Percentiles rank a stretch among this genome's conserved stretches.
Conservation (phyloP, 2,113 vertebrate species). For the Pelecanus crispus region DNA sequence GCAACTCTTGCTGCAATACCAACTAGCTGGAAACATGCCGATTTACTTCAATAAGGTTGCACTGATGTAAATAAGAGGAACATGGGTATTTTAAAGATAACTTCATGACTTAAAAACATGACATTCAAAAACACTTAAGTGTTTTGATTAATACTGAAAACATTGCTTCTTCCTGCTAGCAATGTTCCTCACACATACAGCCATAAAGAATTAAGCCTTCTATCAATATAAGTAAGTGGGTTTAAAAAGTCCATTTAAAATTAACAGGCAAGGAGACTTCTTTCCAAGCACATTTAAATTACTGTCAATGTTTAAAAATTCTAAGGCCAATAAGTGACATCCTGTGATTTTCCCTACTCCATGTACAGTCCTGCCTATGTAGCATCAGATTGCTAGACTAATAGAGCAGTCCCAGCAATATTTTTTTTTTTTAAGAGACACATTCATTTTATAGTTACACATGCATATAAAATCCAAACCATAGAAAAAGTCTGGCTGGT, state of each 20-base stretch:
- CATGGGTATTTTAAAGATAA: background rate
- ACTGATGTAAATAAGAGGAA: background rate
- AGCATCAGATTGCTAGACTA: background rate
- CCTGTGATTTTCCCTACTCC: background rate
- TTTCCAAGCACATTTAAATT: conserved; percentile 3
- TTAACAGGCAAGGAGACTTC: conserved; percentile 8
- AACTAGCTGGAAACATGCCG: background rate
- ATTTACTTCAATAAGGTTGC: background rate
- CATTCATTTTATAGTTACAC: background rate
- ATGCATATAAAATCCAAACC: background rate
- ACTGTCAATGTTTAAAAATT: background rate
- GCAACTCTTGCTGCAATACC: background rate
- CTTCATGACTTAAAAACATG: background rate
- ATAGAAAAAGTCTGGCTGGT: background rate
- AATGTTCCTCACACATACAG: background rate
- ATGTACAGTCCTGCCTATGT: background rate
- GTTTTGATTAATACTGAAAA: background rate
- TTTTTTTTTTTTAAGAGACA: background rate
- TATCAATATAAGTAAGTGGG: background rate
- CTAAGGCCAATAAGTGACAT: background rate
- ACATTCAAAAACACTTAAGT: background rate
- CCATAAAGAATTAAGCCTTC: background rate
- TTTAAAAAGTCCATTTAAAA: conserved; percentile 13
- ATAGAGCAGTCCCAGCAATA: background rate
- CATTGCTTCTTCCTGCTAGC: background rate